Conservation (phyloP, 2,113 vertebrate species). For the Cyanocitta stelleri region DNA sequence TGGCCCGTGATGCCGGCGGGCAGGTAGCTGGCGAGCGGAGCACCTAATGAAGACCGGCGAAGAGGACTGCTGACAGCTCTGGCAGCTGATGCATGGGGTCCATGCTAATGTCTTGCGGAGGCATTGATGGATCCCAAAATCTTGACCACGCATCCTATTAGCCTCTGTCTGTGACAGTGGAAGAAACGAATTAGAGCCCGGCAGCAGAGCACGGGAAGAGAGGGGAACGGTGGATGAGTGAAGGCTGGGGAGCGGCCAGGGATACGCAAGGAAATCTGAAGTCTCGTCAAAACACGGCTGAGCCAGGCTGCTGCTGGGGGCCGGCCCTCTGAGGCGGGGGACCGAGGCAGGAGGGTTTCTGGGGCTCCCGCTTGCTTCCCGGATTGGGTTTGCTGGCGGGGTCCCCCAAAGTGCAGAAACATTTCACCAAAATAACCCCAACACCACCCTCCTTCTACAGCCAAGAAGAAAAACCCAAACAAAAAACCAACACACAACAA, state of each 20-base stretch:
- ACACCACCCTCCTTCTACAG: neutral
- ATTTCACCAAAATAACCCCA: neutral
- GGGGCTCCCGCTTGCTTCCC: neutral
- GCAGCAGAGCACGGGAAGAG: constrained; percentile 40
- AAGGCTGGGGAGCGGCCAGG: constrained; percentile 75
- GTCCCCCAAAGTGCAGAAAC: neutral
- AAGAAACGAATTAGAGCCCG: constrained; percentile 85
- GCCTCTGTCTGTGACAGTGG: constrained; percentile 93
- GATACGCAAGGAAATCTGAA: constrained; percentile 72
- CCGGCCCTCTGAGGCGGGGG: constrained; percentile 41
- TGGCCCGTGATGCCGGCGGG: constrained; percentile 68
- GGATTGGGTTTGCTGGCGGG: neutral
- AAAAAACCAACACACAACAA: neutral
- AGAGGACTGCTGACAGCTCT: constrained; percentile 88
- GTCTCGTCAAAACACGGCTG: constrained; percentile 71
- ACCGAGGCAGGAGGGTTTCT: neutral
- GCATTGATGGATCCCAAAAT: constrained; percentile 97
- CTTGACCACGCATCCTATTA: constrained; percentile 99
- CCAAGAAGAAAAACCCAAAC: neutral
- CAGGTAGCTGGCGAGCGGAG: constrained; percentile 72
- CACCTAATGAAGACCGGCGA: constrained; percentile 86
- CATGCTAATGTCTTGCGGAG: constrained; percentile 91
- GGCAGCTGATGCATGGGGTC: constrained; percentile 93
- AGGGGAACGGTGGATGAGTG: constrained; percentile 40
- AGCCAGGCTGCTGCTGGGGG: constrained; percentile 76